Evolutionary conservation across 1,140 invertebrate genomes (phyloP).

Genomic region (Diplogasteroides magnus): DNA sequence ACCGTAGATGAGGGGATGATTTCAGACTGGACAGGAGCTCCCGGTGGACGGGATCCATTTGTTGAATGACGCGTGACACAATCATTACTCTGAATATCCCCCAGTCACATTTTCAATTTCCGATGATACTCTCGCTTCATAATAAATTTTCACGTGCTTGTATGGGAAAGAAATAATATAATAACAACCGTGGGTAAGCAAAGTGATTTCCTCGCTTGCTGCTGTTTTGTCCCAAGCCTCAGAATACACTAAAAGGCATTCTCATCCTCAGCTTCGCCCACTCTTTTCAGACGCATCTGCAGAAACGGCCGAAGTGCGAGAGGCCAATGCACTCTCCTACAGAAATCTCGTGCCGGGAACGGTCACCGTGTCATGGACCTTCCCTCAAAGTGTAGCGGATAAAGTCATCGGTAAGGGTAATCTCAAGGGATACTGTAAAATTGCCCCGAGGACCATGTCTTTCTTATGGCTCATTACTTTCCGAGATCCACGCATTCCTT

Average conservation of each 20-base stretch:
- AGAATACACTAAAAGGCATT: not conserved
- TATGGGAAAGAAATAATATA: not conserved
- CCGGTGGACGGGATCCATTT: constrained; percentile 11
- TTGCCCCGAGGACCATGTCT: no score
- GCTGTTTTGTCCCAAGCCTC: no score
- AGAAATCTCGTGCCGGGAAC: constrained; percentile 37
- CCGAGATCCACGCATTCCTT: constrained; percentile 14
- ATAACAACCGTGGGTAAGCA: not conserved
- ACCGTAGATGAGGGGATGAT: not conserved
- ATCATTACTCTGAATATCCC: not conserved
- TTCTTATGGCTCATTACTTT: no score
- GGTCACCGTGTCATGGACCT: constrained; percentile 40
- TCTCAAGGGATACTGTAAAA: not conserved
- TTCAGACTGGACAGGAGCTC: constrained; percentile 15
- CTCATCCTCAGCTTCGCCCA: not conserved
- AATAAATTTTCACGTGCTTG: not conserved
- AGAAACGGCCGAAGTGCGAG: not conserved
- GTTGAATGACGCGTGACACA: not conserved
- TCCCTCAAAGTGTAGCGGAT: constrained; percentile 32
- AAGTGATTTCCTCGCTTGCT: not conserved
- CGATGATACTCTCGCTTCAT: not conserved
- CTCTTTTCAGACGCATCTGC: not conserved
- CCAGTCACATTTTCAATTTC: not conserved
- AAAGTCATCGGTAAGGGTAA: constrained; percentile 27
- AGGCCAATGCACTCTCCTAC: constrained; percentile 39